A percentile compares a stretch with the other conserved stretches of the same genome.
These are phyloP conservation scores for Strix uralensis DNA, from an alignment of 2,113 vertebrate genomes.

Conservation along the genomic window DNA sequence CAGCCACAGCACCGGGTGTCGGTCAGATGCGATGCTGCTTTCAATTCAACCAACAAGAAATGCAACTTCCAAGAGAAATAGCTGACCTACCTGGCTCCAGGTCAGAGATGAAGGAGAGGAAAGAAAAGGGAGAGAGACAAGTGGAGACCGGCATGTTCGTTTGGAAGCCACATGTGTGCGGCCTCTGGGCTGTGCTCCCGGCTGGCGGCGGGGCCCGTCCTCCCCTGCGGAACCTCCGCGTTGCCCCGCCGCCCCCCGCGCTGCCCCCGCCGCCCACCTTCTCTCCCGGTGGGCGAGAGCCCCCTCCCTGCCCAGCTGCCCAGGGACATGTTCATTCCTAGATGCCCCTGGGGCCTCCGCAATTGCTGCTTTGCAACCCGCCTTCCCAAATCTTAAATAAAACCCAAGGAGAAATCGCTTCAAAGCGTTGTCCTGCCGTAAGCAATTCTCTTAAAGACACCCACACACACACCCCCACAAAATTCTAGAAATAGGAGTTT, in stretches of 20 bases:
- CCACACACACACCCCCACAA: too few species aligned
- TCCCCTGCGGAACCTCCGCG: neutral
- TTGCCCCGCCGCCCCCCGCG: neutral
- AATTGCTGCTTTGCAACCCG: neutral
- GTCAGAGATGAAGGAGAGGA: neutral
- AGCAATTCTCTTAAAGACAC: neutral
- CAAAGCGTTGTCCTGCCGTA: neutral
- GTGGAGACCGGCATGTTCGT: neutral
- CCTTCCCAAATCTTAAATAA: neutral
- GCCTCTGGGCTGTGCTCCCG: neutral
- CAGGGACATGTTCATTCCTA: neutral
- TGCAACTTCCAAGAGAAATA: neutral
- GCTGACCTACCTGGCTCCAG: neutral
- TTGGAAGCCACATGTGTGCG: neutral
- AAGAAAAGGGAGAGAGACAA: neutral
- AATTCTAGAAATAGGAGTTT: neutral
- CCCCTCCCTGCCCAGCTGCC: neutral
- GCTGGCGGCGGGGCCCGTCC: neutral
- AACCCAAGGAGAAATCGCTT: neutral
- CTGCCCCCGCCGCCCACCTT: neutral
- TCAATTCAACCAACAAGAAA: neutral
- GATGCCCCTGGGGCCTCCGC: neutral
- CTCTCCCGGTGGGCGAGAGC: neutral
- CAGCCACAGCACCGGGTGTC: neutral
- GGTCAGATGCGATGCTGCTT: neutral